Evolutionary conservation across 2,113 vertebrate species (phyloP).

Genomic region (Alexandromys fortis): DNA sequence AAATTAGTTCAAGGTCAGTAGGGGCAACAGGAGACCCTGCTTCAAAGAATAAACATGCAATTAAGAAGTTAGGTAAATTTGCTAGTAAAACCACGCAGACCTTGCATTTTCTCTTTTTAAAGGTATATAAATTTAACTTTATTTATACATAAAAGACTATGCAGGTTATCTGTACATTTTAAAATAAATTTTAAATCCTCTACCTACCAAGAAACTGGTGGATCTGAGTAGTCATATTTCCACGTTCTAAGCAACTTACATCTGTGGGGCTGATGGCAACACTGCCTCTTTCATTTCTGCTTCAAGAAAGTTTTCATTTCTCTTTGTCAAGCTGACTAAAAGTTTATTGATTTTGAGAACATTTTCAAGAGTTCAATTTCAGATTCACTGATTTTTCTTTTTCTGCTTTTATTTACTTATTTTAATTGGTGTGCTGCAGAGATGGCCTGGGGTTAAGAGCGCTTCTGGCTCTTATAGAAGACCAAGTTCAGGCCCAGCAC

Average conservation of each 20-base stretch:
- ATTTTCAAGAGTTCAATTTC: slow-evolving; percentile 39
- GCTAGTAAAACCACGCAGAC: neutral
- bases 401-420: neutral
- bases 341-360: slow-evolving; percentile 43
- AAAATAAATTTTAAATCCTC: slow-evolving; percentile 39
- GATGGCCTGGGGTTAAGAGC: neutral
- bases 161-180: neutral
- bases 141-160: neutral
- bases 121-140: neutral
- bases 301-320: neutral
- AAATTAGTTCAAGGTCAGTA: neutral
- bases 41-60: neutral
- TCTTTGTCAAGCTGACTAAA: neutral
- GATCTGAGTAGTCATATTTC: neutral
- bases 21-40: neutral
- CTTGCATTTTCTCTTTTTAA: neutral
- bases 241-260: neutral
- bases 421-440: neutral
- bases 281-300: neutral
- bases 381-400: neutral
- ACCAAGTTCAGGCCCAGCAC: neutral
- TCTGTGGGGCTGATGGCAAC: neutral
- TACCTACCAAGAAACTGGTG: slow-evolving; percentile 12
- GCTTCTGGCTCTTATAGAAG: neutral
- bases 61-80: neutral